Evolutionary conservation across 1,140 invertebrate species (phyloP), one percentile per base, ranked within the genome.

Genomic region (Scaptomyza montana): DNA sequence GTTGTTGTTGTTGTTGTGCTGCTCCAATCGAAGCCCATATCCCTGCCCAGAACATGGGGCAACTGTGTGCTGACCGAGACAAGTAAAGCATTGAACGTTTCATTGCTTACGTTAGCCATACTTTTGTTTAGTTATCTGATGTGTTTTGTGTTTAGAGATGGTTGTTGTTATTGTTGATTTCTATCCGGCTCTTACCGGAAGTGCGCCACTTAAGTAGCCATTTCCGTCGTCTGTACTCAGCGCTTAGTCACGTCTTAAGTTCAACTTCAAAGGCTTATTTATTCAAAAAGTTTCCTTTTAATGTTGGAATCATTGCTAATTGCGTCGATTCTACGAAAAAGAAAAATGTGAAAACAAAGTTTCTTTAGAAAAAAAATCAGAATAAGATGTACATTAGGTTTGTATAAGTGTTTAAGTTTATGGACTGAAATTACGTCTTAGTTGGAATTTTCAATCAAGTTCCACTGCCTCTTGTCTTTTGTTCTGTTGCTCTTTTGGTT

Each of bases 131-230:
- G 39, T 28, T 61, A 46, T 45, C 51, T 36, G 68, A 68, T 68
- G 25, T n/a, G 9, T 16, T 12, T 36, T 19, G 16, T 10, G 25
- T 6, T 46, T 8, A 3, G 3, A 33, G 30, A 33, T 33, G 33
- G n/a, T 28, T 10, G 28, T 33, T 5, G 16, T 16, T 10, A 1
- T 33, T 13, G 36, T 28, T 79, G 46, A 53, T 66, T 79, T 46
- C 62, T 74, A 71, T 76, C 76, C 63, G 51, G 66, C 25, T 76
- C n/a, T 62, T 10, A 67, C 76, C 84, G 82, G 82, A 87, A 79
- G 84, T 78, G 47, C 59, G 81, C 72, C 84, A 89, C 84, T 87
- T 87, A 89, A 77, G 82, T 84, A 77, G 71, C 49, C 82, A 87
- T 87, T 84, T 87, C 84, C 84, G 84, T 76, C 64, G 65, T 49